Evolutionary conservation across 1,140 invertebrate genomes (phyloP), one percentile per base, ranked within the genome.

Genomic region (Mya arenaria): DNA sequence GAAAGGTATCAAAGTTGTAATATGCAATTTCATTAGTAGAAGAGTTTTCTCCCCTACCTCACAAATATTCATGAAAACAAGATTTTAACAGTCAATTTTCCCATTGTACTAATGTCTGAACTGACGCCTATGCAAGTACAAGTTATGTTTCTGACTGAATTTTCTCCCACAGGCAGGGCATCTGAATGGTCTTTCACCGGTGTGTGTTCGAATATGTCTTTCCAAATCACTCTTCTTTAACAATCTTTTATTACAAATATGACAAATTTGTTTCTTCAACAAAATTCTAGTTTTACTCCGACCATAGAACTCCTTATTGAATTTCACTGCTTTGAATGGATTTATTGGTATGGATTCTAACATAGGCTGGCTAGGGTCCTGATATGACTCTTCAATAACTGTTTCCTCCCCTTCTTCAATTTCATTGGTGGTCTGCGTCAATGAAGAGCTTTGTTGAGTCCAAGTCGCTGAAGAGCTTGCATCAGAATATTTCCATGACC

Each of bases 241-340:
- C 10, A 63, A 60, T 3, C 74, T 58, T 36, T 78, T 78, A 17
- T 62, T 62, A 37, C 74, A 78, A 3, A 78, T 32, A 34, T 28
- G 25, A 66, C 74, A 78, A n/a, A 78, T 78, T 37, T 78, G 58
- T 36, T 60, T 36, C 41, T 78, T 78, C 4, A 78, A 37, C 8
- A 78, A 10, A 34, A 78, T 78, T n/a, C 74, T 30, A 23, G 58
- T 17, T 34, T 66, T 65, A 32, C 74, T 78, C 39, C 37, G 60
- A 19, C 74, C 74, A 52, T 78, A 78, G 55, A 78, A 78, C 13
- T 78, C 74, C 62, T 66, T 78, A 37, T 78, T 78, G 34, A 78
- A 78, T 37, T 78, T 37, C 8, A 78, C 74, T 52, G 36, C 30
- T 23, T 65, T n/a, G 10, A 34, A 44, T 30, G 74, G 74, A 36